Conservation (phyloP, 1,140 invertebrate genomes). For the Tetranychus cinnabarinus region DNA sequence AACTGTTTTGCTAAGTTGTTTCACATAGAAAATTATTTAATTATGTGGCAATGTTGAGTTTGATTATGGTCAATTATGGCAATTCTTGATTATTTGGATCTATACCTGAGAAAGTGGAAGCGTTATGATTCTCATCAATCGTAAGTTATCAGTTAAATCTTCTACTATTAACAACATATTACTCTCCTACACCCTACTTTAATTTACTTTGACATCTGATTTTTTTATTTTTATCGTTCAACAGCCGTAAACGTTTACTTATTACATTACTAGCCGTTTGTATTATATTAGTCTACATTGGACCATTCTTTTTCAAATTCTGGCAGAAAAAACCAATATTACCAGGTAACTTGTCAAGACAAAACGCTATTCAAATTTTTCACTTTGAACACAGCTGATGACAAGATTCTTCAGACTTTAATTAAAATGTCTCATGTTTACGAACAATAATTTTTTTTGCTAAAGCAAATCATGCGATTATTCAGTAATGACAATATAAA, state of each 20-base stretch:
- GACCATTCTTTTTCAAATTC: not conserved
- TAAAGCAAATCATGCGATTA: too few relatives aligned
- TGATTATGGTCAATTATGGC: not conserved
- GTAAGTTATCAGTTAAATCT: not conserved
- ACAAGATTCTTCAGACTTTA: too few relatives aligned
- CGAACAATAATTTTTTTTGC: too few relatives aligned
- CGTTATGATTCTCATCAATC: constrained; percentile 1
- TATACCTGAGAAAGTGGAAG: constrained; percentile 3
- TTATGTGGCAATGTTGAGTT: too few relatives aligned
- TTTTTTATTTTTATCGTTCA: not conserved
- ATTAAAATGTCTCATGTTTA: too few relatives aligned
- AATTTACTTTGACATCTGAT: not conserved
- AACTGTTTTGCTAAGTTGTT: too few relatives aligned
- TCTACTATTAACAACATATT: not conserved
- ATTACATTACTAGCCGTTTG: not conserved
- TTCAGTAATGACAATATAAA: too few relatives aligned
- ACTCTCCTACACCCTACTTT: too few relatives aligned
- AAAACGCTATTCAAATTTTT: not conserved
- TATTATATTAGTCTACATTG: not conserved
- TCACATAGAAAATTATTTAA: too few relatives aligned
- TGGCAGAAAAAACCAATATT: not conserved
- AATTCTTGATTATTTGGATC: constrained; percentile 4
- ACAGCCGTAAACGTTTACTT: not conserved
- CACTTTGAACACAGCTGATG: not conserved
- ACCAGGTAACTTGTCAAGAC: not conserved